Evolutionary conservation across 37 sponge, comb jelly and placozoan species (phyloP), one percentile per base, ranked within the genome.

Genomic region (Hexactinellida sp.): DNA sequence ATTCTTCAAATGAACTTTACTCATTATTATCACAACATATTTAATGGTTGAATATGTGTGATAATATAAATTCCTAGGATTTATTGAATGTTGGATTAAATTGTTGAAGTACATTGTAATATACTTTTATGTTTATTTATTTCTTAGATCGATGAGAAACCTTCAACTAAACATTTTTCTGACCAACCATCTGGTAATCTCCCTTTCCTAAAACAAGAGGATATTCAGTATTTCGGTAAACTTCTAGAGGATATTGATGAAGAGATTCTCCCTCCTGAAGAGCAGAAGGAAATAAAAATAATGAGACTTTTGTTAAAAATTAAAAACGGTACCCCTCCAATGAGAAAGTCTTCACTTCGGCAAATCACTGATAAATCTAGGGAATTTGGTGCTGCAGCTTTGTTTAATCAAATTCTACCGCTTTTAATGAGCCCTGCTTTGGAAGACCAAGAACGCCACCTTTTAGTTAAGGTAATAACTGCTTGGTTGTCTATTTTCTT

Each of bases 331-430:
- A 97, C 95, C 0, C 99, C 99, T 28, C 99, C 99, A 54, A 95
- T 98, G 99, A 93, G 99, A 52, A 98, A 98, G 91, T 91, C 92
- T 85, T 95, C 99, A 32, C 90, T 98, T 87, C 71, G 99, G 36
- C 94, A 93, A 83, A 95, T 98, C 38, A 98, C 99, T 24, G 99
- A 98, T 90, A 98, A 93, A 83, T 94, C 99, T 0, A 41, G 99
- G 37, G 99, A 98, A 84, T 95, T 98, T 89, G 99, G 99, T 37
- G 99, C 99, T 21, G 95, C 92, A 32, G 85, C 95, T 82, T 89
- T 98, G 36, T 98, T 98, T 84, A 98, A 98, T 86, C 99, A 98
- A 89, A 98, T 98, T 85, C 91, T 98, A 13, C 99, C 99, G 32
- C 86, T 98, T 16, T 92, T 98, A 36, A 98, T 98, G 99, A 95